A percentile compares a stretch with the other conserved stretches of the same genome.
These are phyloP conservation scores for Apamea sordens DNA, from an alignment of 2,888 invertebrate genomes.

Conservation along the genomic window DNA sequence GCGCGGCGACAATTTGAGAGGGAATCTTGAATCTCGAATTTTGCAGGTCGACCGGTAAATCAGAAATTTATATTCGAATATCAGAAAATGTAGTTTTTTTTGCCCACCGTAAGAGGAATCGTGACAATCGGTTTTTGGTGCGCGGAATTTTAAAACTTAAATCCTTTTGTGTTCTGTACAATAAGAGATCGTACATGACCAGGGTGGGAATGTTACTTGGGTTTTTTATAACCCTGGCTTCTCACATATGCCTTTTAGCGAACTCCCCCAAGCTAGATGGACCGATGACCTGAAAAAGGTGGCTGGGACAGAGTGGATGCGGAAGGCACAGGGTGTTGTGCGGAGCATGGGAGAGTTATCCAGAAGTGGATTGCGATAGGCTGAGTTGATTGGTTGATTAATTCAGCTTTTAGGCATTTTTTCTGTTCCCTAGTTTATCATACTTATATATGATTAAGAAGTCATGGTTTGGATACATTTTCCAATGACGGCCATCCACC, in stretches of 20 bases:
- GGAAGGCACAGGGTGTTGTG: neutral
- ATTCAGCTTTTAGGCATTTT: neutral
- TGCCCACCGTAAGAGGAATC: conserved; percentile 47
- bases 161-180: conserved; percentile 41
- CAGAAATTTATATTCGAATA: conserved; percentile 79
- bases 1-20: conserved; percentile 62
- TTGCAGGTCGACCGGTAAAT: conserved; percentile 77
- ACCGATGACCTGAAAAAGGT: neutral
- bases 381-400: neutral
- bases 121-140: conserved; percentile 61
- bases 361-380: neutral
- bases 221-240: neutral
- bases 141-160: conserved; percentile 59
- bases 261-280: neutral
- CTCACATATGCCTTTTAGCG: neutral
- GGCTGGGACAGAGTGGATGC: neutral
- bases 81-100: conserved; percentile 69
- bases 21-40: conserved; percentile 67
- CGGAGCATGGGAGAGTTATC: neutral
- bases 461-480: neutral
- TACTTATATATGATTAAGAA: neutral
- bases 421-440: neutral
- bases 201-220: conserved; percentile 6
- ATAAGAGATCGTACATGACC: conserved; percentile 34
- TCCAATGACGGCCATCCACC: neutral